These are phyloP conservation scores for Xiphophorus maculatus DNA, from an alignment of 2,113 vertebrate species.

Conservation along the genomic window DNA sequence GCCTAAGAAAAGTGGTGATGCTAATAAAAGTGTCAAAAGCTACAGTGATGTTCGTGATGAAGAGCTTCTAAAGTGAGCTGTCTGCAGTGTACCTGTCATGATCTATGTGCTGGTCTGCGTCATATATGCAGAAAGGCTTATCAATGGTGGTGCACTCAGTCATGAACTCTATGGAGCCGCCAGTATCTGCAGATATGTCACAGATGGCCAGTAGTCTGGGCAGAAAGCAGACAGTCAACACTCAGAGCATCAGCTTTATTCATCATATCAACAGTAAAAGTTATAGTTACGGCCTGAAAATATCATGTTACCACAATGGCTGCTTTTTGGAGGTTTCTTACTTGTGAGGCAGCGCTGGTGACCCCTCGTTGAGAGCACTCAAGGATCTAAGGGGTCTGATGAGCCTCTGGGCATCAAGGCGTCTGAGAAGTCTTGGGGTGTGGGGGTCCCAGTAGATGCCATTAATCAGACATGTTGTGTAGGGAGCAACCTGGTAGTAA, in stretches of 20 bases:
- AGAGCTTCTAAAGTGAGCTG: not conserved
- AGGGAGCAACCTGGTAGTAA: conserved; percentile 88
- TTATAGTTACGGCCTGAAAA: too few relatives aligned
- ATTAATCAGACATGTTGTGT: conserved; percentile 95
- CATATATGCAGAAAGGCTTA: conserved; percentile 96
- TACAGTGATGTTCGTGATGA: too few relatives aligned
- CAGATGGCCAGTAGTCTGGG: conserved; percentile 93
- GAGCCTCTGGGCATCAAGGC: conserved; percentile 87
- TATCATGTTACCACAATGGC: not conserved
- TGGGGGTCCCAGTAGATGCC: conserved; percentile 97
- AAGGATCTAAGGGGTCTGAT: conserved; percentile 78
- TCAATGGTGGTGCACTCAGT: conserved; percentile 96
- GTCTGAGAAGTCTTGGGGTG: conserved; percentile 88
- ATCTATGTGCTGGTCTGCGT: conserved; percentile 93
- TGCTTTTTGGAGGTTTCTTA: conserved; percentile 55
- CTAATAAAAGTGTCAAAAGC: too few relatives aligned
- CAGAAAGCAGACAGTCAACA: too few relatives aligned
- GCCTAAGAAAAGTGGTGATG: too few relatives aligned
- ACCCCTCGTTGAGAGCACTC: conserved; percentile 74
- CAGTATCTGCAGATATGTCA: conserved; percentile 95
- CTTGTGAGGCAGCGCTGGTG: conserved; percentile 90
- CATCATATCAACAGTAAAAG: too few relatives aligned
- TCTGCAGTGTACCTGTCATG: conserved; percentile 86
- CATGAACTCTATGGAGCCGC: conserved; percentile 98
- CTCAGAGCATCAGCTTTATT: too few relatives aligned